Evolutionary conservation across 2,797 vertebrate species (phyloP).

Genomic region (Sparus aurata): DNA sequence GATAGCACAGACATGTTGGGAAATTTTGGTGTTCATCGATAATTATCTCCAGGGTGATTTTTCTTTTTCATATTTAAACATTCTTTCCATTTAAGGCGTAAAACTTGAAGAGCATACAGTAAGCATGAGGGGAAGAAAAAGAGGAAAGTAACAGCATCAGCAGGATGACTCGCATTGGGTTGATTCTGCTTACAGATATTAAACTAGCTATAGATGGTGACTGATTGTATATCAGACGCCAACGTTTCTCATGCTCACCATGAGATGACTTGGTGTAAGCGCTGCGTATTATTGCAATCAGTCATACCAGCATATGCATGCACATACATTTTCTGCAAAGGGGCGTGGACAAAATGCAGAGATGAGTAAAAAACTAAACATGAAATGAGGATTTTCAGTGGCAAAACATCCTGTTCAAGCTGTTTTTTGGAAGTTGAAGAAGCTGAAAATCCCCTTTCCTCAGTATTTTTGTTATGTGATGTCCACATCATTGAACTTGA

Average conservation of each 20-base stretch:
- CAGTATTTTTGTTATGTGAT: neutral
- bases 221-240: constrained; percentile 60
- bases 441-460: neutral
- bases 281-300: constrained; percentile 33
- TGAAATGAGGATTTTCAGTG: neutral
- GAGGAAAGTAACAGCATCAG: constrained; percentile 70
- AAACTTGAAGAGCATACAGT: constrained; percentile 52
- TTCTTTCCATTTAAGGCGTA: constrained; percentile 43
- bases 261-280: constrained; percentile 57
- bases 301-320: neutral
- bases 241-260: constrained; percentile 53
- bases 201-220: constrained; percentile 66
- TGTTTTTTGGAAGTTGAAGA: neutral
- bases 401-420: neutral
- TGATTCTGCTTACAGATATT: constrained; percentile 74
- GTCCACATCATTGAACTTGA: neutral
- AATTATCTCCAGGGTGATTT: constrained; percentile 77
- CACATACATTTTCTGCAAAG: neutral
- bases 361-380: neutral
- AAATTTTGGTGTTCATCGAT: constrained; percentile 85
- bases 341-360: neutral
- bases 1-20: constrained; percentile 86
- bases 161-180: constrained; percentile 61
- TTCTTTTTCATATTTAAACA: constrained; percentile 41
- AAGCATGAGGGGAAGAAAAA: constrained; percentile 22